A percentile compares a stretch with the other conserved stretches of the same genome.
Conservation (phyloP, 2,113 vertebrate species). For the Psittacus erithacus region DNA sequence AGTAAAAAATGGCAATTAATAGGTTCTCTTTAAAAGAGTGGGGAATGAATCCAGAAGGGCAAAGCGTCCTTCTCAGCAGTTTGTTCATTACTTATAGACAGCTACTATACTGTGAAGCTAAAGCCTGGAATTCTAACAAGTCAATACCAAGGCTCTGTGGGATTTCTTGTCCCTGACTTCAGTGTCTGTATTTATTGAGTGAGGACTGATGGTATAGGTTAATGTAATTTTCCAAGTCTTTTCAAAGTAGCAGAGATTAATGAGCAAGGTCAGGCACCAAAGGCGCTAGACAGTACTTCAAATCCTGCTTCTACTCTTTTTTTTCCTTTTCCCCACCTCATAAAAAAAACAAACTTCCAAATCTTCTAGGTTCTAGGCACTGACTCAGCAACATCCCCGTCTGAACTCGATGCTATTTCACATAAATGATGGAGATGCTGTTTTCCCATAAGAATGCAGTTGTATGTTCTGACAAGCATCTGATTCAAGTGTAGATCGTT, state of each 20-base stretch:
- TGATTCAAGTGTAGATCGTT: neutral
- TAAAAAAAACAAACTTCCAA: neutral
- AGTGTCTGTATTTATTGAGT: constrained; percentile 53
- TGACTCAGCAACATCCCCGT: neutral
- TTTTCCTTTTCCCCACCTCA: neutral
- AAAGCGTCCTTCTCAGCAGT: neutral
- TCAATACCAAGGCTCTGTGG: constrained; percentile 8
- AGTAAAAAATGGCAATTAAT: neutral
- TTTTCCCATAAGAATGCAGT: neutral
- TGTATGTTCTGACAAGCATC: neutral
- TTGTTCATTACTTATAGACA: constrained; percentile 45
- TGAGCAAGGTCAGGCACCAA: constrained; percentile 73
- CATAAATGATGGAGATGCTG: neutral
- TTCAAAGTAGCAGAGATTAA: constrained; percentile 76
- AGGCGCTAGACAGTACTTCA: neutral
- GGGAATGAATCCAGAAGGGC: constrained; percentile 6
- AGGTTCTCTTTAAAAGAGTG: neutral
- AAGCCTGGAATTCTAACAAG: constrained; percentile 33
- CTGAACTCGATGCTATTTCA: neutral
- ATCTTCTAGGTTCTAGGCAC: neutral
- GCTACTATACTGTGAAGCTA: constrained; percentile 31
- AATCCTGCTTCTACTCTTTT: neutral
- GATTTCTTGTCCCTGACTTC: constrained; percentile 8
- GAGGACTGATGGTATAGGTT: constrained; percentile 44
- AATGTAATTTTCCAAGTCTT: constrained; percentile 75